Percentiles rank a stretch among this genome's conserved stretches.
Evolutionary conservation across 2,888 invertebrate genomes (phyloP).

Genomic region (Leucoma salicis): DNA sequence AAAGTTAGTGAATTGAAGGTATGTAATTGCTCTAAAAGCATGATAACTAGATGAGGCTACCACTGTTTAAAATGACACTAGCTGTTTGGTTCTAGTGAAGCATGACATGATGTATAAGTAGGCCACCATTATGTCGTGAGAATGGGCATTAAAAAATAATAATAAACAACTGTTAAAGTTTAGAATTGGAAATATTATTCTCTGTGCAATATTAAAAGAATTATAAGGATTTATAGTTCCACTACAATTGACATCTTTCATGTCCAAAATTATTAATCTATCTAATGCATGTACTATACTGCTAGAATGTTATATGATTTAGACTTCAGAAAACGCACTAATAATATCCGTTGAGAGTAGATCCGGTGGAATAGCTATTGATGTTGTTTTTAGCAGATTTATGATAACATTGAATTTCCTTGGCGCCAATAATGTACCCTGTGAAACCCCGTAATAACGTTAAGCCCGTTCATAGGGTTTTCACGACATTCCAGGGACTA

Average conservation of each 20-base stretch:
- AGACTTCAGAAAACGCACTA: no score
- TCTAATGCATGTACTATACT: not conserved
- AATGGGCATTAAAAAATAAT: not conserved
- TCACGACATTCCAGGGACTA: no score
- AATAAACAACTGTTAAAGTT: not conserved
- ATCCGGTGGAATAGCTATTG: no score
- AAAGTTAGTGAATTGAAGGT: constrained; percentile 75
- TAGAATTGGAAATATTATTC: not conserved
- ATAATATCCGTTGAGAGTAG: no score
- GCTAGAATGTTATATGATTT: not conserved
- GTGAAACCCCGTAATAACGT: no score
- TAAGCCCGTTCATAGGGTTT: no score
- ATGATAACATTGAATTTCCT: no score
- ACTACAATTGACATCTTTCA: not conserved
- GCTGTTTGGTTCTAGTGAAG: constrained; percentile 50
- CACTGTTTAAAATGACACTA: constrained; percentile 34
- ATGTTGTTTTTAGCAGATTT: no score
- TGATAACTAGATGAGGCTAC: constrained; percentile 63
- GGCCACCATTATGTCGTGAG: not conserved
- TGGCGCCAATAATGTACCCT: no score
- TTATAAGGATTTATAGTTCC: not conserved
- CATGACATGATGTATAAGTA: constrained; percentile 22
- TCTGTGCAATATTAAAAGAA: not conserved
- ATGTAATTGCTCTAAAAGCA: constrained; percentile 79
- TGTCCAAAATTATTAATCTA: not conserved